Conservation (phyloP, 2,888 invertebrate genomes). For the Acrobeloides nanus region DNA sequence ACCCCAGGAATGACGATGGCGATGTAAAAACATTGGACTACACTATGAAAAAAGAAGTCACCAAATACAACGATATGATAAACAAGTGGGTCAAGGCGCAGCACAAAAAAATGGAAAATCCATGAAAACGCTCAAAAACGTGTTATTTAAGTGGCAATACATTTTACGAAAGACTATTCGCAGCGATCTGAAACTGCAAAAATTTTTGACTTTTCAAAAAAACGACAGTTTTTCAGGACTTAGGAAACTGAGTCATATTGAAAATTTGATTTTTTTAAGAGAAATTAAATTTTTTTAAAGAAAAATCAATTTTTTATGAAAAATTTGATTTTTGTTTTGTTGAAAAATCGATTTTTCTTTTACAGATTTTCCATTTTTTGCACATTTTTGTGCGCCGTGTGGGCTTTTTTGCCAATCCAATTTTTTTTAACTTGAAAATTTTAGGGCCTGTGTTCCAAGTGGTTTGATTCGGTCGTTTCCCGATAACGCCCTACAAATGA, state of each 20-base stretch:
- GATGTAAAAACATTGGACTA: conserved; percentile 71
- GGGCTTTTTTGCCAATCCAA: background rate
- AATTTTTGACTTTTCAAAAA: too few species aligned
- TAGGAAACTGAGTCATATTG: too few species aligned
- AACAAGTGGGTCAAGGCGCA: conserved; percentile 63
- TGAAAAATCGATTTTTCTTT: too few species aligned
- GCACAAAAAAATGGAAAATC: too few species aligned
- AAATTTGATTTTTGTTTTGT: conserved; percentile 10
- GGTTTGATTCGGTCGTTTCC: conserved; percentile 84
- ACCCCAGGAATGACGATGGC: conserved; percentile 28
- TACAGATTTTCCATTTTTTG: too few species aligned
- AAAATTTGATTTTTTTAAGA: background rate
- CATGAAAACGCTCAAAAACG: too few species aligned
- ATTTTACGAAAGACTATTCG: conserved; percentile 6
- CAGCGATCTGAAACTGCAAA: too few species aligned
- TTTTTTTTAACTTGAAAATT: too few species aligned
- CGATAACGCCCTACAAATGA: conserved; percentile 87
- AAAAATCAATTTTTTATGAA: background rate
- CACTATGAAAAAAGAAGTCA: conserved; percentile 71
- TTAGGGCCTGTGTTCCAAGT: conserved; percentile 69
- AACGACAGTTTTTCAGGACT: too few species aligned
- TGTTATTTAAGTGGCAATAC: too few species aligned
- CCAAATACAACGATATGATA: conserved; percentile 79
- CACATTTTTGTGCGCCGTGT: too few species aligned
- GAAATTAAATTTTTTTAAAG: background rate